These are phyloP conservation scores for Pipistrellus kuhlii DNA, from an alignment of 2,797 vertebrate genomes.

Conservation along the genomic window DNA sequence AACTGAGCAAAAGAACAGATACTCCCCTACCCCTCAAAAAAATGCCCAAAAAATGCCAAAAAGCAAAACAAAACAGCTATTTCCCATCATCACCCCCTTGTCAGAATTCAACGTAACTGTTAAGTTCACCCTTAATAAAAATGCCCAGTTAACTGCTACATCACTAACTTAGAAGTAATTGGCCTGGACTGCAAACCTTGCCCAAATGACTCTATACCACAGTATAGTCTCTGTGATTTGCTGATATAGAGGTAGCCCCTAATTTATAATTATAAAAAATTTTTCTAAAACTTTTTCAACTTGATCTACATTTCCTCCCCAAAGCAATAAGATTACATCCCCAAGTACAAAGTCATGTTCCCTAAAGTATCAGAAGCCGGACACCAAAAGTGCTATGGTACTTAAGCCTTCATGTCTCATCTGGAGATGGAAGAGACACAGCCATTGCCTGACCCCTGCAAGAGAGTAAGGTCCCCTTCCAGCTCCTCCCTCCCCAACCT, in stretches of 20 bases:
- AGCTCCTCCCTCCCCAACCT: neutral
- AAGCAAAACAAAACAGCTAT: neutral
- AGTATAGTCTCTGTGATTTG: neutral
- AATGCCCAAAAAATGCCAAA: neutral
- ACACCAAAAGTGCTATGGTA: neutral
- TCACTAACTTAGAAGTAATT: neutral
- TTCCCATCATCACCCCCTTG: neutral
- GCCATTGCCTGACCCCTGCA: fast-evolving
- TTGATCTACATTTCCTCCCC: neutral
- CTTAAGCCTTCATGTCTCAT: neutral
- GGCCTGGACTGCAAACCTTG: constrained; percentile 15
- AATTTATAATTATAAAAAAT: neutral
- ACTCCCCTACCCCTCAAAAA: no score
- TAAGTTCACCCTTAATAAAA: neutral
- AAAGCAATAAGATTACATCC: neutral
- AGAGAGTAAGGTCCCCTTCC: neutral
- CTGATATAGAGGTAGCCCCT: neutral
- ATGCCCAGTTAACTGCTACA: neutral
- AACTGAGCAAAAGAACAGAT: neutral
- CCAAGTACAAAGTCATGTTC: neutral
- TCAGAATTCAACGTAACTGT: neutral
- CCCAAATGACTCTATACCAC: neutral
- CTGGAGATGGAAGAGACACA: neutral
- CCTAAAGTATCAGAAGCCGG: neutral
- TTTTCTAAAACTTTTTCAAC: constrained; percentile 23